Evolutionary conservation across 2,888 invertebrate species (phyloP).

Genomic region (Aspidiotus destructor): DNA sequence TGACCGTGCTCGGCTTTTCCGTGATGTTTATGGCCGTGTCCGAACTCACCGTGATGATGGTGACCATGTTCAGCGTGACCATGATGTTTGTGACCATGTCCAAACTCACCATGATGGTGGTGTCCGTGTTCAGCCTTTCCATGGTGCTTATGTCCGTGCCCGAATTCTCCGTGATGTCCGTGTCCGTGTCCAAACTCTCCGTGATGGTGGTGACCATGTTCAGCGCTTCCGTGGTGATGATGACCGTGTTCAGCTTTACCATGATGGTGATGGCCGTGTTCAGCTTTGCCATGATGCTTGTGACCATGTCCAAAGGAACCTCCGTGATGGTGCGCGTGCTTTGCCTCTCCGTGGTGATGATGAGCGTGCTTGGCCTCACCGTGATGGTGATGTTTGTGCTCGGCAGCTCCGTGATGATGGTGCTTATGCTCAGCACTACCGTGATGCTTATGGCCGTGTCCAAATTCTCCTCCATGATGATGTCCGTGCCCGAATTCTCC

Average conservation of each 20-base stretch:
- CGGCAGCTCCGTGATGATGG: slow-evolving; percentile 34
- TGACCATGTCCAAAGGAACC: slow-evolving; percentile 38
- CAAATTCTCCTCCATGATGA: slow-evolving; percentile 38
- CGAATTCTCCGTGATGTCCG: slow-evolving; percentile 34
- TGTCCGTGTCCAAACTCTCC: slow-evolving; percentile 35
- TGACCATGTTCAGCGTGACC: slow-evolving; percentile 34
- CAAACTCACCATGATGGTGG: slow-evolving; percentile 32
- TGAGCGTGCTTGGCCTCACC: slow-evolving; percentile 38
- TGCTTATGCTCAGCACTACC: slow-evolving; percentile 36
- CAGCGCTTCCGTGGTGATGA: slow-evolving; percentile 35
- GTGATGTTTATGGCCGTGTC: slow-evolving; percentile 35
- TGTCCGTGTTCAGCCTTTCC: slow-evolving; percentile 34
- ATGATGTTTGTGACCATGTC: slow-evolving; percentile 34
- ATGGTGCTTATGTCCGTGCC: slow-evolving; percentile 34
- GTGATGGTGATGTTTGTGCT: slow-evolving; percentile 37
- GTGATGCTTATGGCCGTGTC: slow-evolving; percentile 37
- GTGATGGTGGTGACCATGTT: slow-evolving; percentile 34
- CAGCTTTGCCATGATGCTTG: slow-evolving; percentile 32
- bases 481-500: slow-evolving; percentile 38
- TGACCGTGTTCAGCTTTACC: slow-evolving; percentile 34
- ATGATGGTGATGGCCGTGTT: slow-evolving; percentile 34
- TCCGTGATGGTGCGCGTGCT: slow-evolving; percentile 38
- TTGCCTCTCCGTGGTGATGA: slow-evolving; percentile 37
- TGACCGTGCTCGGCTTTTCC: slow-evolving; percentile 36
- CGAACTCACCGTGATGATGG: slow-evolving; percentile 34